These are phyloP conservation scores for Ahaetulla prasina DNA, from an alignment of 2,113 vertebrate genomes.

Conservation along the genomic window DNA sequence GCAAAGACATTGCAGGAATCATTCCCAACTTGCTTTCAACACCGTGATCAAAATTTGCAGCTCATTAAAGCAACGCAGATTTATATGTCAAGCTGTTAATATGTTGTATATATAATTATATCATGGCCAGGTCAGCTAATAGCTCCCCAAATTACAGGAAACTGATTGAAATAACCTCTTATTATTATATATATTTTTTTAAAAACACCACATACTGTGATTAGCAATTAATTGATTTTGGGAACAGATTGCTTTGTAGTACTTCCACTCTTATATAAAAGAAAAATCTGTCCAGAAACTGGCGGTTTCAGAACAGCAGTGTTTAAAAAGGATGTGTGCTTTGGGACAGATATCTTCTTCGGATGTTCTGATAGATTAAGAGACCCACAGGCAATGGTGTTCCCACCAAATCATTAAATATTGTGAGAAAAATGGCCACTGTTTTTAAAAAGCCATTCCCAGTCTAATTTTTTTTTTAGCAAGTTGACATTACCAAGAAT, in stretches of 20 bases:
- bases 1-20: conserved; percentile 20
- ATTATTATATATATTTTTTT: neutral
- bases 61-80: conserved; percentile 20
- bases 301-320: accelerated
- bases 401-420: neutral
- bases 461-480: neutral
- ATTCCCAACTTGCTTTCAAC: conserved; percentile 9
- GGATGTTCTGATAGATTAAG: neutral
- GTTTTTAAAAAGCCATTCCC: neutral
- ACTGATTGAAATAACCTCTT: conserved; percentile 21
- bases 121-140: conserved; percentile 23
- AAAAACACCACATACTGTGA: neutral
- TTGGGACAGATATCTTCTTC: neutral
- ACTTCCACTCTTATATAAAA: neutral
- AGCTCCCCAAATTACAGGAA: conserved; percentile 23
- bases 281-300: neutral
- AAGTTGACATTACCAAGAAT: neutral
- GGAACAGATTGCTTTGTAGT: neutral
- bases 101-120: conserved; percentile 35
- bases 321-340: neutral
- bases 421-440: neutral
- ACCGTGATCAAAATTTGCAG: accelerated
- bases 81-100: neutral
- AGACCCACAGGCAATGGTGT: neutral
- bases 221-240: neutral